phyloP scores from a whole-genome alignment of 2,113 vertebrate species.

The Caranx ignobilis region DNA sequence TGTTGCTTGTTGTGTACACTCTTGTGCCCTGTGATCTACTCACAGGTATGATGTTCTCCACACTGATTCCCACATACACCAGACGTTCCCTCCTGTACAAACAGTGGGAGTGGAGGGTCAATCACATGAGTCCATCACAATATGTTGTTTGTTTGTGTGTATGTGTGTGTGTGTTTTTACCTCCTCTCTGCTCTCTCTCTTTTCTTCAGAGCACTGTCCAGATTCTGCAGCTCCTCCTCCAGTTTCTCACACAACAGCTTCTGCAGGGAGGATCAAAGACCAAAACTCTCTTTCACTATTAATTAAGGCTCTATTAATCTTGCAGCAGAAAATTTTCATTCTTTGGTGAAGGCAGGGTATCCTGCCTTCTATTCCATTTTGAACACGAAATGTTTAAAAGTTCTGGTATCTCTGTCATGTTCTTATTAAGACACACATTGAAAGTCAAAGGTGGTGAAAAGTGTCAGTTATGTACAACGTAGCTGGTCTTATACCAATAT shows the following conservation, averaged over 20 bases:
- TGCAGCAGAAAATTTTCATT: no score
- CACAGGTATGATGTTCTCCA: conserved; percentile 97
- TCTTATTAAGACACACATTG: no score
- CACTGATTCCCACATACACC: conserved; percentile 98
- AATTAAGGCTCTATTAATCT: no score
- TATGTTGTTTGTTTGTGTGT: neutral
- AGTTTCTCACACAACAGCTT: conserved; percentile 96
- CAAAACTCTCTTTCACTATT: neutral
- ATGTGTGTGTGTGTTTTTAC: conserved; percentile 72
- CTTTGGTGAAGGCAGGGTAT: no score
- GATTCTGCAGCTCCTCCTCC: conserved; percentile 94
- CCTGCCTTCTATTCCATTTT: no score
- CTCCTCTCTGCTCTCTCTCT: conserved; percentile 95
- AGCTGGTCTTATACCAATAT: no score
- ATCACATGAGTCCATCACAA: neutral
- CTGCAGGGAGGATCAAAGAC: conserved; percentile 71
- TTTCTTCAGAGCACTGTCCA: conserved; percentile 97
- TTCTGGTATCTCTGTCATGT: no score
- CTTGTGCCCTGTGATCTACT: conserved; percentile 1
- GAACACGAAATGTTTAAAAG: no score
- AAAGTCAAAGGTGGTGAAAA: no score
- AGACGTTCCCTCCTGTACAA: conserved; percentile 92
- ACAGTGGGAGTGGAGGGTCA: conserved; percentile 40
- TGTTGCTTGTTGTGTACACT: neutral
- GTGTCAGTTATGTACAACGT: no score